A percentile compares a stretch with the other conserved stretches of the same genome.
phyloP scores from a whole-genome alignment of 30 jellyfish, hydroid and myxozoan species.

The Pelagia noctiluca region DNA sequence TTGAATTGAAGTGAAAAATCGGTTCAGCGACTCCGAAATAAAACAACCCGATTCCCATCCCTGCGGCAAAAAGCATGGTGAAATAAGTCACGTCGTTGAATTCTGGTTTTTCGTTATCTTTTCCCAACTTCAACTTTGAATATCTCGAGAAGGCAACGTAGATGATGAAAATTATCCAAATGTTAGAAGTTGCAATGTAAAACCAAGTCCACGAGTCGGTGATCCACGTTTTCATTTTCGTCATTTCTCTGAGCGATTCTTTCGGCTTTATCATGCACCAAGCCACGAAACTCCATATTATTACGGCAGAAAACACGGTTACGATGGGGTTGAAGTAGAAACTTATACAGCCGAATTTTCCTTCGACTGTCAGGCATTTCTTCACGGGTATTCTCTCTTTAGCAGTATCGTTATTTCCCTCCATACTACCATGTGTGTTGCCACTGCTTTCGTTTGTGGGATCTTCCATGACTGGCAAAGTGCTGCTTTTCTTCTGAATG shows the following conservation, averaged over 20 bases:
- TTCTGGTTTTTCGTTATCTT: constrained; percentile 91
- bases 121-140: constrained; percentile 78
- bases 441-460: too few species aligned
- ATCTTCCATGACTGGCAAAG: too few species aligned
- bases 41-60: constrained; percentile 93
- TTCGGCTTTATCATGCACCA: constrained; percentile 73
- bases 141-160: constrained; percentile 79
- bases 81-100: constrained; percentile 83
- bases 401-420: background rate
- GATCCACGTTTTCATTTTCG: constrained; percentile 75
- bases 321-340: constrained; percentile 85
- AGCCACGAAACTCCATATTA: constrained; percentile 84
- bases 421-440: too few species aligned
- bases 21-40: constrained; percentile 97
- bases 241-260: constrained; percentile 52
- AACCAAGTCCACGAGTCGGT: constrained; percentile 94
- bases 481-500: too few species aligned
- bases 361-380: constrained; percentile 72
- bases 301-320: constrained; percentile 76
- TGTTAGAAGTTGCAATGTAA: constrained; percentile 87
- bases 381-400: constrained; percentile 14
- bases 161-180: constrained; percentile 81
- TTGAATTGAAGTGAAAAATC: constrained; percentile 69
- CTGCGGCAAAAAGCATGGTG: constrained; percentile 95
- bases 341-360: constrained; percentile 54